Evolutionary conservation across 2,113 vertebrate genomes (phyloP).

Genomic region (Pimephales promelas): DNA sequence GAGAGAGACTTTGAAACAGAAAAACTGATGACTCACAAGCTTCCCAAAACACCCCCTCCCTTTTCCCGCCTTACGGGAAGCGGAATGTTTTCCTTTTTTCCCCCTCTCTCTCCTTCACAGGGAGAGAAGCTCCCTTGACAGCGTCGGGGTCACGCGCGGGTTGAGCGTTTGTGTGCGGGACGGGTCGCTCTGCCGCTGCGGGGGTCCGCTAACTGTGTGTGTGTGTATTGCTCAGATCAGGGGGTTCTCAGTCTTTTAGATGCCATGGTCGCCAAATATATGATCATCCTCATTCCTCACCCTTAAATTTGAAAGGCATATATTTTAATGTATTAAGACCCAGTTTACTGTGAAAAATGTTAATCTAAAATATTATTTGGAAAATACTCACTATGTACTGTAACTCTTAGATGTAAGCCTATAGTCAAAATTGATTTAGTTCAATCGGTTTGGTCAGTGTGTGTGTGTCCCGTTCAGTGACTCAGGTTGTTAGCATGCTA

Average conservation of each 20-base stretch:
- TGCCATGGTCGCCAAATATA: not conserved
- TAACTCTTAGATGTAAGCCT: too few species aligned
- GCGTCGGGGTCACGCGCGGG: conserved; percentile 63
- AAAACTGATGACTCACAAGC: conserved; percentile 82
- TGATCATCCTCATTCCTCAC: not conserved
- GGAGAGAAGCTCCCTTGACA: conserved; percentile 63
- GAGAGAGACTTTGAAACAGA: conserved; percentile 63
- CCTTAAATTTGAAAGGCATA: not conserved
- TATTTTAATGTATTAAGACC: not conserved
- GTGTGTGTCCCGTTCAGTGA: not conserved
- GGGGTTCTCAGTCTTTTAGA: not conserved
- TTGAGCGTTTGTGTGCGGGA: conserved; percentile 67
- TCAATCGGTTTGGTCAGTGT: not conserved
- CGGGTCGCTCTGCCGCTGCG: conserved; percentile 25
- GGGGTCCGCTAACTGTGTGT: conserved; percentile 34
- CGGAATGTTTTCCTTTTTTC: conserved; percentile 69
- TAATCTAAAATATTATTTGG: too few species aligned
- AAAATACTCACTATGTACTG: too few species aligned
- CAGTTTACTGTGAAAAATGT: not conserved
- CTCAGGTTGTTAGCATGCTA: not conserved
- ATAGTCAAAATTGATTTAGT: too few species aligned
- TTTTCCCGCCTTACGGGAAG: conserved; percentile 77
- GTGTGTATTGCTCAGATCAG: conserved; percentile 12
- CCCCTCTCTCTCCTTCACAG: conserved; percentile 32
- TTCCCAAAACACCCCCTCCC: conserved; percentile 77